Conservation (phyloP, 2,797 vertebrate species). For the Phrynocephalus forsythii region DNA sequence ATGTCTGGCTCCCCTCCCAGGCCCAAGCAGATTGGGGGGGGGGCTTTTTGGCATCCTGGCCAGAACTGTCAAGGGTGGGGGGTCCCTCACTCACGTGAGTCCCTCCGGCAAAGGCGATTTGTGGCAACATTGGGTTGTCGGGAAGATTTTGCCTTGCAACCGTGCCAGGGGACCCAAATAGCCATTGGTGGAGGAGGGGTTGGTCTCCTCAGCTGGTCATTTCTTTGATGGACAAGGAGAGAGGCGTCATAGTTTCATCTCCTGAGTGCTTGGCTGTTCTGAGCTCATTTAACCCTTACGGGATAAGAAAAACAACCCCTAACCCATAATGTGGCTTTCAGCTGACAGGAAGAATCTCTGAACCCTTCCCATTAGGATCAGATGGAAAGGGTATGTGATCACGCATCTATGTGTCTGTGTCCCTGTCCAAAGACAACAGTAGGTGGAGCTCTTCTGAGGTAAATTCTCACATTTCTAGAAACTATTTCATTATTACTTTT, state of each 20-base stretch:
- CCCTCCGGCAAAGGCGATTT: conserved; percentile 2
- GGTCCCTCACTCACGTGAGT: conserved; percentile 30
- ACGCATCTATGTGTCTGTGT: background rate
- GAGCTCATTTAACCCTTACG: background rate
- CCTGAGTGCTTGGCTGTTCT: conserved; percentile 20
- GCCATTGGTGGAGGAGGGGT: conserved; percentile 3
- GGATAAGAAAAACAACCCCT: background rate
- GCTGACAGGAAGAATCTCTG: background rate
- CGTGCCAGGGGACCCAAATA: conserved; percentile 21
- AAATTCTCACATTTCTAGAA: background rate
- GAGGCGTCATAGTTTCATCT: conserved; percentile 10
- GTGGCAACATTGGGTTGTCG: background rate
- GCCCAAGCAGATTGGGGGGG: conserved; percentile 41
- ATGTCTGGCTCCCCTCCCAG: conserved; percentile 55
- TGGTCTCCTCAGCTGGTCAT: background rate
- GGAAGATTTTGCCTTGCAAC: conserved; percentile 62
- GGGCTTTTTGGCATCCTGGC: conserved; percentile 38
- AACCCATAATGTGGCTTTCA: background rate
- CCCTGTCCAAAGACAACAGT: background rate
- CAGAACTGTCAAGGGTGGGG: background rate
- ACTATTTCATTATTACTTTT: background rate
- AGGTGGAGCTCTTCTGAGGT: background rate
- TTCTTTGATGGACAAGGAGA: conserved; percentile 25
- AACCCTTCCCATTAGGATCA: background rate
- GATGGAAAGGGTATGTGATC: background rate